Base-by-base conservation (phyloP, 2,888 invertebrate genomes). In the Cephus spinipes region DNA sequence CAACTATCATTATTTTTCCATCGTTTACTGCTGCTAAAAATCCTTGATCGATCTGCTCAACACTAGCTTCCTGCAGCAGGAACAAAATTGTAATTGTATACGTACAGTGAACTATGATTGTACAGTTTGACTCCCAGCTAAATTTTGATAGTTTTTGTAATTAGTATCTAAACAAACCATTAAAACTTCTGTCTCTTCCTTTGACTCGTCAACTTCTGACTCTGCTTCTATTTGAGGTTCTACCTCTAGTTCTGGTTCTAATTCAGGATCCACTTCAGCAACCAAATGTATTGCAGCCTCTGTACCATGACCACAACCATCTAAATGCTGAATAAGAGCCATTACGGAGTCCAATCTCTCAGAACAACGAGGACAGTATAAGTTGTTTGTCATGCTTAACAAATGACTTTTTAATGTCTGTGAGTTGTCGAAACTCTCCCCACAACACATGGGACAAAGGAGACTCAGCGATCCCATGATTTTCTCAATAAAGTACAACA, bases 381-480 rank as follows among this genome's bases (percentile, higher is more conserved):
- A 87, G 90, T 94, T 94, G 87, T 93, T 93, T 35, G 93, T 91
- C 86, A 95, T 92, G 87, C 90, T 93, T 85, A 92, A 91, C 83
- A 92, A 93, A 91, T 92, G 94, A 86, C 92, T 91, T 87, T 93
- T 93, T 73, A 94, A 88, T 30, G 92, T 90, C 81, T 93, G 91
- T 81, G 93, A 93, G 79, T 93, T 93, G 80, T 91, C 89, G 92
- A 95, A 95, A 78, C 92, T 93, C 88, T 94, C 93, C 80, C 93
- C 93, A 86, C 95, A 95, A 89, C 95, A 95, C 88, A 95, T 92
- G 69, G 95, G 94, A 84, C 95, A 95, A 82, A 92, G 88, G 87
- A 93, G 87, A 84, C 87, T 89, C 88, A 92, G 85, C 77, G 93
- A 92, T 88, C 93, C 94, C 94, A 94, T 94, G 86, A 75, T 82